These are phyloP conservation scores for Drosophila setifemur DNA, from an alignment of 1,140 invertebrate species.

Conservation along the genomic window DNA sequence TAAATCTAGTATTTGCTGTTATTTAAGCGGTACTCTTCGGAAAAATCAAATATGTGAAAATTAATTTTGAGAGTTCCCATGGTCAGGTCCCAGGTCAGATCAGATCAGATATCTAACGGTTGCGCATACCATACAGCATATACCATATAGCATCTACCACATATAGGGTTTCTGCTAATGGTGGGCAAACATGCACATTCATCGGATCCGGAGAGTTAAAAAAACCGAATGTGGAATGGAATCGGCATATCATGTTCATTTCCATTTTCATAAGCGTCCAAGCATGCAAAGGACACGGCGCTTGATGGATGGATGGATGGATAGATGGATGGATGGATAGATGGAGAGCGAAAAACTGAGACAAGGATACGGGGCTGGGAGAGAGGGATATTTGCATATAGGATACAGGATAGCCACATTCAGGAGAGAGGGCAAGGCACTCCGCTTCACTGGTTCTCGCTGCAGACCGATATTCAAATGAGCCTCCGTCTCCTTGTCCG, in stretches of 20 bases:
- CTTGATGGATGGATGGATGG: not conserved
- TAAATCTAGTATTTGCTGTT: too few species aligned
- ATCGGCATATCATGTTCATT: conserved; percentile 77
- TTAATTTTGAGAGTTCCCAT: too few species aligned
- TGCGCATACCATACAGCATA: not conserved
- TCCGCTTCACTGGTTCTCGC: conserved; percentile 56
- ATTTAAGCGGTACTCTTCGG: too few species aligned
- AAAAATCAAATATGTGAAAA: too few species aligned
- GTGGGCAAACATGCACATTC: conserved; percentile 57
- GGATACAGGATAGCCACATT: too few species aligned
- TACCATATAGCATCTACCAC: too few species aligned
- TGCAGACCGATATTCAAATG: conserved; percentile 53
- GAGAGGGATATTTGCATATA: conserved; percentile 64
- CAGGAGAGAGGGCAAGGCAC: conserved; percentile 16
- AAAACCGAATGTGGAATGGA: conserved; percentile 27
- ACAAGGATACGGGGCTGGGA: not conserved
- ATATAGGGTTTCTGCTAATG: conserved; percentile 39
- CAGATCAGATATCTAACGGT: not conserved
- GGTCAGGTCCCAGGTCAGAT: too few species aligned
- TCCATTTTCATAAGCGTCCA: conserved; percentile 65
- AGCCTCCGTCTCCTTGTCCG: conserved; percentile 24
- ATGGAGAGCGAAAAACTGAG: not conserved
- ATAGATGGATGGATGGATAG: too few species aligned
- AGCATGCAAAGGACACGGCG: conserved; percentile 56
- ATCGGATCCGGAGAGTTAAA: conserved; percentile 10